phyloP scores from a whole-genome alignment of 2,797 vertebrate species.

The Cryptoprocta ferox region DNA sequence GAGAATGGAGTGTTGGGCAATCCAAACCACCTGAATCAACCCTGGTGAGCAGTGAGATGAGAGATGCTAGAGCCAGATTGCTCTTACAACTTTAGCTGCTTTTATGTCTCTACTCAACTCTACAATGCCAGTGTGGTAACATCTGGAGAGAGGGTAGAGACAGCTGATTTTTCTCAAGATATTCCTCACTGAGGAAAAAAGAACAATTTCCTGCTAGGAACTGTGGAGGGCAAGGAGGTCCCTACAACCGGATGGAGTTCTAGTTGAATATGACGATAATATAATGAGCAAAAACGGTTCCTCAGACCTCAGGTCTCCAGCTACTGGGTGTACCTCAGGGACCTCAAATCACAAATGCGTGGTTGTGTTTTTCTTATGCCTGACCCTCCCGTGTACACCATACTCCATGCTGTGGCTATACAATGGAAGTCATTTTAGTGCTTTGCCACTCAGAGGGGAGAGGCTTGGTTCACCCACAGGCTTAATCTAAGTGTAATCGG shows the following conservation, averaged over 20 bases:
- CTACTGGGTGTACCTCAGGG: not conserved
- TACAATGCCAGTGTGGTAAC: not conserved
- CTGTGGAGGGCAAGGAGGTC: not conserved
- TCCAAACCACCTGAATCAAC: not conserved
- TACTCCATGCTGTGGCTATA: not conserved
- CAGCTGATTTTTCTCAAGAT: constrained; percentile 58
- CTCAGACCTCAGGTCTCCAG: not conserved
- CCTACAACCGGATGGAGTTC: not conserved
- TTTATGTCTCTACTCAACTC: not conserved
- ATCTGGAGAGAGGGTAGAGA: constrained; percentile 6
- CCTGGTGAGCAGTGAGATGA: not conserved
- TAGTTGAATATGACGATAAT: not conserved
- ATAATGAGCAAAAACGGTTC: constrained; percentile 3
- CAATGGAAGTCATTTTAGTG: not conserved
- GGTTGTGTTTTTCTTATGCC: not conserved
- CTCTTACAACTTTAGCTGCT: not conserved
- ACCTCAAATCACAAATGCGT: not conserved
- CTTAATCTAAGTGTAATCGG: not conserved
- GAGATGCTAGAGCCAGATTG: not conserved
- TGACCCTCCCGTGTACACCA: not conserved
- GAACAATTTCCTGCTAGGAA: constrained; percentile 53
- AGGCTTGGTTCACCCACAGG: not conserved
- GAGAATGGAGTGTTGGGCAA: not conserved
- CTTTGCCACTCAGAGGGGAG: not conserved
- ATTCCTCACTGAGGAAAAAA: constrained; percentile 51